Evolutionary conservation across 2,113 vertebrate species (phyloP).

Genomic region (Chaetodon trifascialis): DNA sequence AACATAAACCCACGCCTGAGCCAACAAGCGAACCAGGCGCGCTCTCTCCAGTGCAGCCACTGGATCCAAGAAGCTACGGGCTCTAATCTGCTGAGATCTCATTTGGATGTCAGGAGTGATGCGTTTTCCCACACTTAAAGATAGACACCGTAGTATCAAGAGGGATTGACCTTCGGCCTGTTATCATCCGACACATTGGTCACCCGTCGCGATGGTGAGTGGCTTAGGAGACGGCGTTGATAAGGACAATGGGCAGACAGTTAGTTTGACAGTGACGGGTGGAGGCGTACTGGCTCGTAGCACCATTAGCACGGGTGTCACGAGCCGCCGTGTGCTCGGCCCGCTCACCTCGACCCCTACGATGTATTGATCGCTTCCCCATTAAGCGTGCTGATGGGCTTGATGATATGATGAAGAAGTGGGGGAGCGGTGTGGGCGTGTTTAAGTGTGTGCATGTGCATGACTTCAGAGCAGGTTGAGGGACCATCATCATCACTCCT

Average conservation of each 20-base stretch:
- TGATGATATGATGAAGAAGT: conserved; percentile 76
- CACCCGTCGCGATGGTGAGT: conserved; percentile 50
- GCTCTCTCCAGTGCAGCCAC: neutral
- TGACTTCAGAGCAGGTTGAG: conserved; percentile 56
- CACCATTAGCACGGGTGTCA: conserved; percentile 75
- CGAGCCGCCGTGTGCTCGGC: conserved; percentile 45
- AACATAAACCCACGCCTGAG: conserved; percentile 47
- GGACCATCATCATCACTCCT: conserved; percentile 62
- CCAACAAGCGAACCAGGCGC: conserved; percentile 13
- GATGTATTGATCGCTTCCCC: conserved; percentile 72
- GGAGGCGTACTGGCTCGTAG: neutral
- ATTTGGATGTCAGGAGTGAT: conserved; percentile 30
- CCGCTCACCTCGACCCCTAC: conserved; percentile 66
- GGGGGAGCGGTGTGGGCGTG: conserved; percentile 22
- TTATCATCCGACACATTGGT: conserved; percentile 40
- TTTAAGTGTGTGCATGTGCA: conserved; percentile 54
- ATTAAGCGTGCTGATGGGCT: conserved; percentile 76
- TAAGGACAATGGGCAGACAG: conserved; percentile 63
- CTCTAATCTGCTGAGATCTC: conserved; percentile 16
- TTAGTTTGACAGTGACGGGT: conserved; percentile 64
- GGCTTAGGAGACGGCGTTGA: conserved; percentile 60
- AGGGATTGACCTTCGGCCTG: conserved; percentile 74
- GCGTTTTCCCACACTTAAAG: conserved; percentile 39
- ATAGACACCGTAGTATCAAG: conserved; percentile 59
- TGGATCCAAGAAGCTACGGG: neutral